Conservation (phyloP, 1,140 invertebrate genomes). For the Philaenus spumarius region DNA sequence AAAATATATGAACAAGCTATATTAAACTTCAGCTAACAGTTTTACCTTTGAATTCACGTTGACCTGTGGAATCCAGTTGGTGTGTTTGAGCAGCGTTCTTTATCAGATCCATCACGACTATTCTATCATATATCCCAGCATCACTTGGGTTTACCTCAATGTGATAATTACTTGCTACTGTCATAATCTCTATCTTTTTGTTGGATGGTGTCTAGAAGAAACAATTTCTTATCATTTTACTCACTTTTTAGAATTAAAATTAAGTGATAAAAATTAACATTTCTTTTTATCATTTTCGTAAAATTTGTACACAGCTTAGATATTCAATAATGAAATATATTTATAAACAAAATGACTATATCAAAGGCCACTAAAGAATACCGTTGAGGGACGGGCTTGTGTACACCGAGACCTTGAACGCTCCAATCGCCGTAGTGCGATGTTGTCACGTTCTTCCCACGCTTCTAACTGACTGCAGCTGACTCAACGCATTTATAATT, state of each 20-base stretch:
- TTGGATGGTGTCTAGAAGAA: slow-evolving; percentile 83
- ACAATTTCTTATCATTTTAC: neutral
- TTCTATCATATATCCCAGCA: slow-evolving; percentile 92
- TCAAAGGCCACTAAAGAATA: too few species aligned
- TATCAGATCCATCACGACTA: slow-evolving; percentile 96
- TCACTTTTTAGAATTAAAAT: neutral
- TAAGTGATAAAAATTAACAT: neutral
- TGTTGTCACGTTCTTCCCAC: too few species aligned
- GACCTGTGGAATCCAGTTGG: slow-evolving; percentile 78
- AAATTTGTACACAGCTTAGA: too few species aligned
- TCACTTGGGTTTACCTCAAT: slow-evolving; percentile 99
- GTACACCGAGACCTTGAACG: too few species aligned
- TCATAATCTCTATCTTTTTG: slow-evolving; percentile 94
- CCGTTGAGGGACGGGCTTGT: too few species aligned
- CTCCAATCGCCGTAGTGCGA: too few species aligned
- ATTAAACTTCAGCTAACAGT: too few species aligned
- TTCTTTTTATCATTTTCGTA: neutral
- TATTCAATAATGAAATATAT: too few species aligned
- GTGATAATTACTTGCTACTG: slow-evolving; percentile 93
- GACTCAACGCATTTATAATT: too few species aligned
- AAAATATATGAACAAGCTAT: too few species aligned
- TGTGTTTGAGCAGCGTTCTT: slow-evolving; percentile 96
- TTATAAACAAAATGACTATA: too few species aligned
- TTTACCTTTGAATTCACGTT: slow-evolving; percentile 90
- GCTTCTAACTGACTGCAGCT: too few species aligned